phyloP scores from a whole-genome alignment of 2,113 vertebrate genomes.

The Dipodomys spectabilis region DNA sequence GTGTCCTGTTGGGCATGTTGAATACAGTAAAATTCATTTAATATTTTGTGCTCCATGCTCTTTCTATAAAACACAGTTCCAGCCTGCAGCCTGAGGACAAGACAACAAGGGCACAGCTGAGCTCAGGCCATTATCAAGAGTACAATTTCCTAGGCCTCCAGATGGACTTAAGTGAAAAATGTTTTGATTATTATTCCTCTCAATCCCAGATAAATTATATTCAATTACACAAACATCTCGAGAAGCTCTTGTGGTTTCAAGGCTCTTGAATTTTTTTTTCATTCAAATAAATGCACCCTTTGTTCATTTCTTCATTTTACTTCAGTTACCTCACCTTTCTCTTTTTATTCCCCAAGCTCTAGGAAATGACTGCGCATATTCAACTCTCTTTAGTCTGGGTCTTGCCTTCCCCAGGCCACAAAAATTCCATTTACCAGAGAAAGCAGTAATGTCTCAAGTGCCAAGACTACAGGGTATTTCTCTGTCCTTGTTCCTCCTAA shows the following conservation, averaged over 20 bases:
- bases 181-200: slow-evolving; percentile 66
- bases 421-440: slow-evolving; percentile 52
- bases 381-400: not conserved
- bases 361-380: not conserved
- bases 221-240: slow-evolving; percentile 70
- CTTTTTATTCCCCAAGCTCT: not conserved
- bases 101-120: not conserved
- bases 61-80: slow-evolving; percentile 29
- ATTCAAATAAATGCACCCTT: slow-evolving; percentile 62
- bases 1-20: slow-evolving; percentile 36
- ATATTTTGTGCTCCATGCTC: slow-evolving; percentile 45
- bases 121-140: not conserved
- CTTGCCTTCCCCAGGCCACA: not conserved
- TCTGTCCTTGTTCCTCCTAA: not conserved
- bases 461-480: not conserved
- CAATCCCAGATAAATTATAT: slow-evolving; percentile 67
- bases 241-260: slow-evolving; percentile 62
- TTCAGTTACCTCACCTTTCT: slow-evolving; percentile 27
- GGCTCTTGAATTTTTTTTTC: slow-evolving; percentile 23
- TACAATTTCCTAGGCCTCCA: slow-evolving; percentile 49
- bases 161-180: slow-evolving; percentile 51
- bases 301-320: slow-evolving; percentile 62
- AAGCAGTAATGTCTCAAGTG: not conserved
- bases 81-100: slow-evolving; percentile 4
- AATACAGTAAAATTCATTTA: slow-evolving; percentile 65